Evolutionary conservation across 1,140 invertebrate species (phyloP).

Genomic region (Eueides isabella): DNA sequence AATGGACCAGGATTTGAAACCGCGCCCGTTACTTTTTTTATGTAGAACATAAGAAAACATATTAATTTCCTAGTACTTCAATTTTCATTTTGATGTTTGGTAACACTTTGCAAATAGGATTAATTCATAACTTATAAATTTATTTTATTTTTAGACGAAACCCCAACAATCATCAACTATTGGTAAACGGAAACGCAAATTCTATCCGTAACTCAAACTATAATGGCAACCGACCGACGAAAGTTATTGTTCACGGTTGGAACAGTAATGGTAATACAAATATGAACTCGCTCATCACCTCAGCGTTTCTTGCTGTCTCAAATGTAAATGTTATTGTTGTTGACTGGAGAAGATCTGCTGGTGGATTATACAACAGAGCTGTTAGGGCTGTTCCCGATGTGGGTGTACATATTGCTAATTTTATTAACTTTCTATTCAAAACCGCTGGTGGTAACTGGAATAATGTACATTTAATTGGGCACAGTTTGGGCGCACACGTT

Average conservation of each 20-base stretch:
- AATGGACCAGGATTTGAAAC: too few species aligned
- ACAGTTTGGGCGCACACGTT: slow-evolving; percentile 82
- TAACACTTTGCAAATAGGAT: too few species aligned
- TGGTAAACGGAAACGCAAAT: slow-evolving; percentile 49
- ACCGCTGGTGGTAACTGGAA: slow-evolving; percentile 63
- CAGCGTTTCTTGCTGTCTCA: slow-evolving; percentile 69
- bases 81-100: too few species aligned
- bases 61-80: too few species aligned
- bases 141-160: slow-evolving; percentile 50
- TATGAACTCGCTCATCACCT: slow-evolving; percentile 42
- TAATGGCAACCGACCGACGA: slow-evolving; percentile 40
- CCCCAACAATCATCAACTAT: slow-evolving; percentile 45
- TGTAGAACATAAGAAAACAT: too few species aligned
- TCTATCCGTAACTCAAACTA: slow-evolving; percentile 56
- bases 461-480: slow-evolving; percentile 92
- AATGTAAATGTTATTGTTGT: slow-evolving; percentile 83
- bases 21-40: slow-evolving; percentile 11
- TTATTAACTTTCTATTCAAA: slow-evolving; percentile 52
- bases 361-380: slow-evolving; percentile 83
- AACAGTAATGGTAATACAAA: slow-evolving; percentile 49
- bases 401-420: too few species aligned
- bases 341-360: slow-evolving; percentile 57
- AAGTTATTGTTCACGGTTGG: slow-evolving; percentile 60
- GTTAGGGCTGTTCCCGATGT: slow-evolving; percentile 65
- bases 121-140: not conserved